Base-by-base conservation (phyloP, 92 coral and sea anemone genomes). In the Phenganax stokvisi region DNA sequence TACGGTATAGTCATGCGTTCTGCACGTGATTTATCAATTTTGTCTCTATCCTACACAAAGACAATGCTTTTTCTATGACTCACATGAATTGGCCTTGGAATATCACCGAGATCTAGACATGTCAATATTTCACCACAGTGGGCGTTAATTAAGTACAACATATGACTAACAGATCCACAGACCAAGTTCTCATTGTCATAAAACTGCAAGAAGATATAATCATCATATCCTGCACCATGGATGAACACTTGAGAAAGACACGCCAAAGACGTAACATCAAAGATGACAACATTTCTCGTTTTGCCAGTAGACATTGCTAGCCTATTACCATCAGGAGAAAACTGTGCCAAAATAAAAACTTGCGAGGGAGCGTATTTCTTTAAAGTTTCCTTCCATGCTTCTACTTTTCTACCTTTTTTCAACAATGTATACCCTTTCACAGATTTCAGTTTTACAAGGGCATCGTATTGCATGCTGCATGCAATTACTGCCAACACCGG, bases 121-220 rank as follows among this genome's bases (percentile, higher is more conserved):
- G 68, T 62, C 13, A 62, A 62, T 6, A 62, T 20, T 13, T 62
- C 29, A 62, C 68, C 28, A 62, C 68, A 9, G 2, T 20, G 6
- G n/a, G 27, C 31, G 29, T 62, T 62, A n/a, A n/a, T n/a, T n/a
- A 15, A 20, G 28, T 7, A 62, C 27, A 62, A 16, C 28, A 62
- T 16, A 7, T 20, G 7, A 62, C 27, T 62, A 15, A 6, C 0
- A n/a, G 68, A 62, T 7, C 27, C 6, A 20, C 68, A 62, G 27
- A 62, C 29, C 27, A 62, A n/a, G 29, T 62, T 62, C 27, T 62
- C 68, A 25, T 62, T 16, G 68, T 62, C 68, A 62, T n/a, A 62
- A 13, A 62, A 62, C 5, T 16, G n/a, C 28, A 7, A 7, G n/a
- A 6, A 37, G 16, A 3, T 5, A 10, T 62, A 28, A 11, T 6